Evolutionary conservation across 2,888 invertebrate species (phyloP), one percentile per base, ranked within the genome.

Genomic region (Erebia epiphron): DNA sequence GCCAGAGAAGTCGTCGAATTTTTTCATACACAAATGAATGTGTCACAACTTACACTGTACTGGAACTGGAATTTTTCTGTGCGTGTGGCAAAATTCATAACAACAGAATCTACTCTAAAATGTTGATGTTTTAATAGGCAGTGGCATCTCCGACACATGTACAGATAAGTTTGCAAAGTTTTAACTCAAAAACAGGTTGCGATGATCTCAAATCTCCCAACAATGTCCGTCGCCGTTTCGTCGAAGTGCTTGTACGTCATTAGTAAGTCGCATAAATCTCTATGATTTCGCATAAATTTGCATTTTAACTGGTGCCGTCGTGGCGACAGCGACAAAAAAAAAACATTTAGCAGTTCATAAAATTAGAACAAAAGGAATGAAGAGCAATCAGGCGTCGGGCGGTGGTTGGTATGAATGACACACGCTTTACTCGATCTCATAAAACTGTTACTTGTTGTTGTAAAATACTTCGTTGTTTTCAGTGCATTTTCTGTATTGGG

Each of bases 211-310:
- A 61, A 46, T 54, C 57, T 60, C 41, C 68, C 61, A 60, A 70
- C 70, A 72, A 66, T 72, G 72, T 68, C 46, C 41, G 58, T 9
- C 14, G 57, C 46, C 63, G 62, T 63, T 74, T 69, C 65, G 61
- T 18, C 69, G 70, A 74, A 72, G 71, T 68, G 78, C 85, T 82
- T 81, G 81, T 82, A 81, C 82, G 84, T 86, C 86, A 85, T 81
- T 83, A 83, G 79, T 74, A 72, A 74, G 76, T 76, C 75, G 69
- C 79, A 86, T 91, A 90, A 90, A 91, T 91, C 89, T 82, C 76
- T 74, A 76, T 72, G 82, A 86, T 85, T 87, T 81, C 82, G 80
- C 86, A 90, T 91, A 90, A 90, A 90, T 89, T 87, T 83, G 83
- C 84, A 85, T 89, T 83, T 89, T 86, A 89, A 90, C 85, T 77